These are phyloP conservation scores for Nycticorax nycticorax DNA, from an alignment of 2,113 vertebrate species.

Conservation along the genomic window DNA sequence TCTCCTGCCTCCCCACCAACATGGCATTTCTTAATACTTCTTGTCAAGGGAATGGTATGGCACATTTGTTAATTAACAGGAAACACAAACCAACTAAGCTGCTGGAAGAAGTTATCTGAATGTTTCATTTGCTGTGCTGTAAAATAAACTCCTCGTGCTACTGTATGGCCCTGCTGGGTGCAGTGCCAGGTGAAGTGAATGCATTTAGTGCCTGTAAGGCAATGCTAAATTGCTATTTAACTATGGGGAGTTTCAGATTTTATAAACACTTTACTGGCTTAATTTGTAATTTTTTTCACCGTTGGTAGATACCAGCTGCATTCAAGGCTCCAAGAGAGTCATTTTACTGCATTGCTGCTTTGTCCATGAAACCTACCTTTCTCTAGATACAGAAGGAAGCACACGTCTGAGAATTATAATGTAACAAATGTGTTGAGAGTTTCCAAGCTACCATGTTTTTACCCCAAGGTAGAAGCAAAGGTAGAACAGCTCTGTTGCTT, in stretches of 20 bases:
- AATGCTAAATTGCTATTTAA: not conserved
- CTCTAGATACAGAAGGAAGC: not conserved
- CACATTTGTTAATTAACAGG: not conserved
- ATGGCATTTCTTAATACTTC: not conserved
- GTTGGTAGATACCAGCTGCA: not conserved
- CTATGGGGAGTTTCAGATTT: not conserved
- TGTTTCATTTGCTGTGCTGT: not conserved
- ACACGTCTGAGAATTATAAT: not conserved
- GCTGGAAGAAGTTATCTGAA: not conserved
- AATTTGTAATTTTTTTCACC: not conserved
- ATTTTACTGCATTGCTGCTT: not conserved
- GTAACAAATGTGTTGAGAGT: not conserved
- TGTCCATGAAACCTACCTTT: not conserved
- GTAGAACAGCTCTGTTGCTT: not conserved
- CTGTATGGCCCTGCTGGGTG: not conserved
- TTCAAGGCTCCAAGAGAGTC: not conserved
- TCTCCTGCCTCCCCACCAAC: not conserved
- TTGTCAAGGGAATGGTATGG: not conserved
- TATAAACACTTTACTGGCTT: not conserved
- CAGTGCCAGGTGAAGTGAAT: not conserved
- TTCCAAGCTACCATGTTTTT: not conserved
- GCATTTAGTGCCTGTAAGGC: not conserved
- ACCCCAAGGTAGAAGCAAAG: not conserved
- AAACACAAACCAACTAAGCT: not conserved
- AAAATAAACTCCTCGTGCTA: not conserved